Evolutionary conservation across 2,113 vertebrate species (phyloP).

Genomic region (Centropus bengalensis): DNA sequence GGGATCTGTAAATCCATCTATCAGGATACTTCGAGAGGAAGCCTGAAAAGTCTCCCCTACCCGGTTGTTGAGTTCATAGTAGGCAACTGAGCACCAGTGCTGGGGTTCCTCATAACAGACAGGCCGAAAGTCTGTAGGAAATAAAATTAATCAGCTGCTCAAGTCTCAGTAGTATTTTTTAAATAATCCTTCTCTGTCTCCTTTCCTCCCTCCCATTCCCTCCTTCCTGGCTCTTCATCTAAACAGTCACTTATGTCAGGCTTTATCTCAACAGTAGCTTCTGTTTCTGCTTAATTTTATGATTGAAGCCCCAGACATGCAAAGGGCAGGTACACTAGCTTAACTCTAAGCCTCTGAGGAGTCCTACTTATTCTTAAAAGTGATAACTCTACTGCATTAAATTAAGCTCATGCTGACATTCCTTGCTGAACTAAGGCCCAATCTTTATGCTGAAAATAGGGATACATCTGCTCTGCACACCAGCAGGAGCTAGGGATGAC

Average conservation of each 20-base stretch:
- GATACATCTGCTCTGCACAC: slow-evolving; percentile 20
- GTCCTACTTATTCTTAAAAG: background rate
- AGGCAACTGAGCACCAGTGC: slow-evolving; percentile 97
- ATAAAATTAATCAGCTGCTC: background rate
- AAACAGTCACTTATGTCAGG: background rate
- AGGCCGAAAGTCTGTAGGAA: slow-evolving; percentile 87
- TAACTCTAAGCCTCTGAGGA: slow-evolving; percentile 16
- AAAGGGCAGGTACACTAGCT: background rate
- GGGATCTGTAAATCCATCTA: slow-evolving; percentile 98
- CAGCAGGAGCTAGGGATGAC: slow-evolving; percentile 31
- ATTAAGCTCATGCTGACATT: slow-evolving; percentile 16
- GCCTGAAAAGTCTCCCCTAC: slow-evolving; percentile 98
- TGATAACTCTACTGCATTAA: slow-evolving; percentile 18
- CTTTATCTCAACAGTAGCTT: background rate
- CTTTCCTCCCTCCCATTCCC: background rate
- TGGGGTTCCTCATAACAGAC: slow-evolving; percentile 97
- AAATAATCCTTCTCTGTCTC: background rate
- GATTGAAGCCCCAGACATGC: background rate
- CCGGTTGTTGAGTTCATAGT: slow-evolving; percentile 96
- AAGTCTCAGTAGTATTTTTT: background rate
- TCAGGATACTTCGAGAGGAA: slow-evolving; percentile 90
- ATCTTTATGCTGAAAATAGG: slow-evolving; percentile 2
- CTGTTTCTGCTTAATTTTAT: slow-evolving; percentile 15
- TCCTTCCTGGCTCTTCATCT: background rate
- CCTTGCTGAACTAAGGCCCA: background rate